phyloP scores from a whole-genome alignment of 2,113 vertebrate species.

The Cricetomys ansorgei region DNA sequence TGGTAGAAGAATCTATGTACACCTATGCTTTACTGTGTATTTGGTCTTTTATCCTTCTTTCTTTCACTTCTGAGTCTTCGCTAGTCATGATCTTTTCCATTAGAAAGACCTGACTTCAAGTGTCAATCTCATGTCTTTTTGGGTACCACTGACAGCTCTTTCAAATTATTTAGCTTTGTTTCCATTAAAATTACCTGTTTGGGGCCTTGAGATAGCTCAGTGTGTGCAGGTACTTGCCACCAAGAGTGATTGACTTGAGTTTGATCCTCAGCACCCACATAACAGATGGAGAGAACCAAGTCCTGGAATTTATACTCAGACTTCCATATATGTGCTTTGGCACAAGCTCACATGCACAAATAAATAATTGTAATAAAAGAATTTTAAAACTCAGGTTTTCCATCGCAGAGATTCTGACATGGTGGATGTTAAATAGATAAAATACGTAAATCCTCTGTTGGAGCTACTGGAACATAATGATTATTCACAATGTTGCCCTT shows the following conservation, averaged over 20 bases:
- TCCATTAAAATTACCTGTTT: background rate
- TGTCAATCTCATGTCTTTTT: background rate
- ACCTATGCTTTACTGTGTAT: too few relatives aligned
- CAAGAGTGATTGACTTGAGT: too few relatives aligned
- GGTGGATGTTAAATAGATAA: background rate
- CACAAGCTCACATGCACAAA: background rate
- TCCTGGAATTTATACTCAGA: too few relatives aligned
- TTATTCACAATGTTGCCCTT: background rate
- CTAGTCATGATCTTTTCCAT: background rate
- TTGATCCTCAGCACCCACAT: too few relatives aligned
- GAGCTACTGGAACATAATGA: background rate
- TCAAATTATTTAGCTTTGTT: background rate
- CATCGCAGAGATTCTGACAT: background rate
- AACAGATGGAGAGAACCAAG: too few relatives aligned
- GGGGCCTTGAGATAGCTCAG: too few relatives aligned
- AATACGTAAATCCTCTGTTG: background rate
- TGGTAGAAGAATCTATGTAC: accelerated
- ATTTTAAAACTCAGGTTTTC: background rate
- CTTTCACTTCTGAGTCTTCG: background rate
- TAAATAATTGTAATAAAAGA: background rate
- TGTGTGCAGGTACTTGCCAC: too few relatives aligned
- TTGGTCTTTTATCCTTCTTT: background rate
- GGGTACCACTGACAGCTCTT: background rate
- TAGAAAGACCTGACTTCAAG: background rate
- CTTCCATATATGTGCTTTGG: too few relatives aligned